Evolutionary conservation across 2,797 vertebrate genomes (phyloP).

Genomic region (Scolopax rusticola): DNA sequence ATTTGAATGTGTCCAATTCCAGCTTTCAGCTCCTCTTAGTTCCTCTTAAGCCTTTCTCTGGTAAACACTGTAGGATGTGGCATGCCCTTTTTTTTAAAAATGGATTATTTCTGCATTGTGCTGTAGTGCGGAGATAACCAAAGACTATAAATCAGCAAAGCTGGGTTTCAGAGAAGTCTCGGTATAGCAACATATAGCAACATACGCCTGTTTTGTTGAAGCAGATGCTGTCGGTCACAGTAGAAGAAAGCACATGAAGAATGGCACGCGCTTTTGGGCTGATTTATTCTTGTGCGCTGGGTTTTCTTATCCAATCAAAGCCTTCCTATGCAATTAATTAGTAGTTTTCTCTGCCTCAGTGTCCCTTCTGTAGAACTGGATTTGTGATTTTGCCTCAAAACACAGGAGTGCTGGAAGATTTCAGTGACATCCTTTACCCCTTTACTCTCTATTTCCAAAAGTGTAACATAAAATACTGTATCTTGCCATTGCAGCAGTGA

Average conservation of each 20-base stretch:
- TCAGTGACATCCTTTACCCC: neutral
- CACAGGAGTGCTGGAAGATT: neutral
- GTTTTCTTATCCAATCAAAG: neutral
- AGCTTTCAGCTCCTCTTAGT: neutral
- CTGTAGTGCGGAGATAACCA: neutral
- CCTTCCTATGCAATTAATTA: neutral
- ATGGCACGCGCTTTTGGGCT: neutral
- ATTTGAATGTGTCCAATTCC: neutral
- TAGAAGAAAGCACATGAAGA: neutral
- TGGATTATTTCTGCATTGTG: neutral
- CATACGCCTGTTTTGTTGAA: neutral
- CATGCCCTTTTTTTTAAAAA: neutral
- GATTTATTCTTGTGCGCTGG: neutral
- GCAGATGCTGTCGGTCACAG: constrained; percentile 15
- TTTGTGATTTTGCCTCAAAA: neutral
- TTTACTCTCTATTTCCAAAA: neutral
- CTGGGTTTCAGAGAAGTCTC: neutral
- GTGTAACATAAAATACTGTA: neutral
- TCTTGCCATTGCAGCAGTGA: neutral
- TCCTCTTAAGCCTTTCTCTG: neutral
- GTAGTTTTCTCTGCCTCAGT: neutral
- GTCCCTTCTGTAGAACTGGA: neutral
- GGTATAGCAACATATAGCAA: neutral
- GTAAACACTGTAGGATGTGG: neutral
- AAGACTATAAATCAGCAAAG: constrained; percentile 30